phyloP scores from a whole-genome alignment of 2,797 vertebrate species.

The Chanos chanos region DNA sequence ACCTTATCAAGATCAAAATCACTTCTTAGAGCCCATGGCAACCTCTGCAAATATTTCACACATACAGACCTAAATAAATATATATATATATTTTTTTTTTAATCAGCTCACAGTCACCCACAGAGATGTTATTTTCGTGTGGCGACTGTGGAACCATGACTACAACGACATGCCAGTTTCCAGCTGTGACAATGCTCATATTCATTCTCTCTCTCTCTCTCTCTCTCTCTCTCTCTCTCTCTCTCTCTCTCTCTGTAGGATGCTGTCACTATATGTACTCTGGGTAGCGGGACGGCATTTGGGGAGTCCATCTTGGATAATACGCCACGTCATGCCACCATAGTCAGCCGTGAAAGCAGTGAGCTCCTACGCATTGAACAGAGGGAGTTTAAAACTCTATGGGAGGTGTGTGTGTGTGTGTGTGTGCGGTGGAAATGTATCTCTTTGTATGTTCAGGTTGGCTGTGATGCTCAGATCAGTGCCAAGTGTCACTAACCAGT shows the following conservation, averaged over 20 bases:
- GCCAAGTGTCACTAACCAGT: no score
- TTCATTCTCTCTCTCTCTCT: background rate
- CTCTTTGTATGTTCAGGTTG: background rate
- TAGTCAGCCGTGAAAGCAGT: conserved; percentile 90
- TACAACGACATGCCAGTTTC: no score
- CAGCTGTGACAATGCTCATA: background rate
- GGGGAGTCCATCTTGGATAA: conserved; percentile 98
- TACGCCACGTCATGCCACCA: conserved; percentile 95
- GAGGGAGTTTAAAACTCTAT: conserved; percentile 95
- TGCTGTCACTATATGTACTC: conserved; percentile 93
- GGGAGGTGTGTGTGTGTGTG: conserved; percentile 79
- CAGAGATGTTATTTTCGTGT: background rate
- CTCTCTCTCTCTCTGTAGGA: conserved; percentile 69
- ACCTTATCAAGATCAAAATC: no score
- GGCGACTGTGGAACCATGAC: no score
- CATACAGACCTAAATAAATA: no score
- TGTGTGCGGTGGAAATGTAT: background rate
- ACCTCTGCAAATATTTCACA: no score
- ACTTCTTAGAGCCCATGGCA: no score
- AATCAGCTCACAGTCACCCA: no score
- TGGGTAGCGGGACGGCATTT: conserved; percentile 95
- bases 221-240: background rate
- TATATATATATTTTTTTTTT: no score
- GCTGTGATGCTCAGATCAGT: background rate
- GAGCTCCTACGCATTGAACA: conserved; percentile 96